Percentiles rank a stretch among this genome's conserved stretches.
Conservation (phyloP, 35 echinoderm and acorn worm genomes). For the Nesometra sesokonis region DNA sequence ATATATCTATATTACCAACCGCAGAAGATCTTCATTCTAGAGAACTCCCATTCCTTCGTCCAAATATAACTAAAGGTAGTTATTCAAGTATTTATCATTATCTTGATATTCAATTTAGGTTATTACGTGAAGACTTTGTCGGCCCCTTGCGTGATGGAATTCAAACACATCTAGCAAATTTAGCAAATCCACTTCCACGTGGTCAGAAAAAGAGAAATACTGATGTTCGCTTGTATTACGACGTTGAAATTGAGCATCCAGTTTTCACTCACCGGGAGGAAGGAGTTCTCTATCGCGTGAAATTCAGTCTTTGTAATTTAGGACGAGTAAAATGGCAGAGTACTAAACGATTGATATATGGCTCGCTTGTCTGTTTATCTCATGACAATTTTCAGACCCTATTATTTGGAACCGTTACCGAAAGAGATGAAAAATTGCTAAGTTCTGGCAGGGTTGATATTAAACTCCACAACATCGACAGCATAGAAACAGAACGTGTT, state of each 20-base stretch:
- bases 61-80: slow-evolving; percentile 29
- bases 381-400: slow-evolving; percentile 61
- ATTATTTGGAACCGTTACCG: slow-evolving; percentile 60
- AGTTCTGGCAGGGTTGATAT: slow-evolving; percentile 26
- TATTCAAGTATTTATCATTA: slow-evolving; percentile 39
- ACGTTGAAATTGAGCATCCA: slow-evolving; percentile 2
- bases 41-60: slow-evolving; percentile 38
- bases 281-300: neutral
- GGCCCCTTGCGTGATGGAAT: slow-evolving; percentile 40
- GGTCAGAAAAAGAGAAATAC: neutral
- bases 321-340: slow-evolving; percentile 36
- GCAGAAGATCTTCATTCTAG: slow-evolving; percentile 3
- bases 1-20: slow-evolving; percentile 33
- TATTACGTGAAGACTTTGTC: slow-evolving; percentile 58
- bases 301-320: neutral
- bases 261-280: neutral
- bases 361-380: slow-evolving; percentile 65
- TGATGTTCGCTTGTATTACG: neutral
- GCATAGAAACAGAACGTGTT: neutral
- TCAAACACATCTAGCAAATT: slow-evolving; percentile 17
- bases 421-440: slow-evolving; percentile 35
- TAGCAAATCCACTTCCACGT: slow-evolving; percentile 44
- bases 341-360: slow-evolving; percentile 68
- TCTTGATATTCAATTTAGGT: slow-evolving; percentile 54
- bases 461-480: slow-evolving; percentile 10